These are phyloP conservation scores for Geophilus truncorum DNA, from an alignment of 2,888 invertebrate genomes.

Conservation along the genomic window DNA sequence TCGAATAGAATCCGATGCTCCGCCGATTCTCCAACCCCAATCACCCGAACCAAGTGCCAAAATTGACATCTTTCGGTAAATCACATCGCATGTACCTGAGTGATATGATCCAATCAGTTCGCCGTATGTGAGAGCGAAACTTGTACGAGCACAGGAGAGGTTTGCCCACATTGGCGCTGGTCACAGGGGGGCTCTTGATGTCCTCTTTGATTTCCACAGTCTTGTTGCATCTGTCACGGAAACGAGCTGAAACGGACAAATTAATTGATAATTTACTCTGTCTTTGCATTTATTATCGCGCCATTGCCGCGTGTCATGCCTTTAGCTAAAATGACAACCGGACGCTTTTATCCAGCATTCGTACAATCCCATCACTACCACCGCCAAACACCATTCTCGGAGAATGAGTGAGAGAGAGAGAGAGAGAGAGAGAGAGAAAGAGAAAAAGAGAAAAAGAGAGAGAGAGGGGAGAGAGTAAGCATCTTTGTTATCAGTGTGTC, in stretches of 20 bases:
- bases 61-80: too few relatives aligned
- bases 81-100: conserved; percentile 32
- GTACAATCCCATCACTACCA: too few relatives aligned
- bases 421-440: too few relatives aligned
- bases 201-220: conserved; percentile 91
- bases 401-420: too few relatives aligned
- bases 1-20: too few relatives aligned
- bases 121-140: conserved; percentile 79
- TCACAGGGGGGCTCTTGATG: conserved; percentile 80
- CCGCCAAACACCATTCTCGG: neutral
- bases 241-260: conserved; percentile 52
- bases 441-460: too few relatives aligned
- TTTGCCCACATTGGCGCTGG: conserved; percentile 71
- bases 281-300: neutral
- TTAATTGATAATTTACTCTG: conserved; percentile 13
- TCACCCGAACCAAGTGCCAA: too few relatives aligned
- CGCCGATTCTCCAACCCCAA: too few relatives aligned
- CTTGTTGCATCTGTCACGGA: conserved; percentile 85
- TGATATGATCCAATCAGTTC: conserved; percentile 77
- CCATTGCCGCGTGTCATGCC: neutral
- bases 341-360: neutral
- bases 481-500: neutral
- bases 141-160: conserved; percentile 86
- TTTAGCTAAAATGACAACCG: neutral
- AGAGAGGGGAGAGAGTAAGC: too few relatives aligned